These are phyloP conservation scores for Heteropelma amictum DNA, from an alignment of 2,888 invertebrate species.

Conservation along the genomic window DNA sequence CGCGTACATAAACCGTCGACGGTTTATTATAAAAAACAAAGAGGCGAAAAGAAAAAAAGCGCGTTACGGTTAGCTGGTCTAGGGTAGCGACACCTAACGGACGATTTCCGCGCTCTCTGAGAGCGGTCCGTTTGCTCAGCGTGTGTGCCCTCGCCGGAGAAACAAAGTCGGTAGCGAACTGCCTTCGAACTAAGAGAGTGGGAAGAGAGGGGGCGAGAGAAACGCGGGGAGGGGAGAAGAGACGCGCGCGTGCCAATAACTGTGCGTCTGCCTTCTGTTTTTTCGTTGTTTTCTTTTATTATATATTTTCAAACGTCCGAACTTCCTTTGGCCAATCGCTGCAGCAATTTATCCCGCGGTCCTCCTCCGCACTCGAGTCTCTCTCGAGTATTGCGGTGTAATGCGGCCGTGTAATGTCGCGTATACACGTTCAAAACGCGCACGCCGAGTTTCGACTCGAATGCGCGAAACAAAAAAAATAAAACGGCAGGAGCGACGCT, in stretches of 20 bases:
- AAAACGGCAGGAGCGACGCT: slow-evolving; percentile 6
- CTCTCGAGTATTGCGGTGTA: too few species aligned
- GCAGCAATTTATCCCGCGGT: too few species aligned
- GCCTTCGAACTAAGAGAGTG: neutral
- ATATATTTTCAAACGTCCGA: neutral
- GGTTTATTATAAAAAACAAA: too few species aligned
- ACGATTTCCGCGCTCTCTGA: slow-evolving; percentile 52
- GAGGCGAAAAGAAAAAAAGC: slow-evolving; percentile 5
- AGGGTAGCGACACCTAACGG: slow-evolving; percentile 55
- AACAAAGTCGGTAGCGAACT: neutral
- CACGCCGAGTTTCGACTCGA: too few species aligned
- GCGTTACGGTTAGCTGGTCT: slow-evolving; percentile 53
- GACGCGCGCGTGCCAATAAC: neutral
- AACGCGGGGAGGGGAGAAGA: neutral
- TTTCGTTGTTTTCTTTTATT: slow-evolving; percentile 15
- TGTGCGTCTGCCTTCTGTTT: neutral
- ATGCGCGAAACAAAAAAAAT: too few species aligned
- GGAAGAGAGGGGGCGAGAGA: neutral
- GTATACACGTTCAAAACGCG: too few species aligned
- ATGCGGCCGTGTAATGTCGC: too few species aligned
- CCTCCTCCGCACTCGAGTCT: too few species aligned
- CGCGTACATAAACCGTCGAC: too few species aligned
- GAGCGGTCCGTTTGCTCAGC: slow-evolving; percentile 53
- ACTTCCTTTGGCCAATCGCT: neutral
- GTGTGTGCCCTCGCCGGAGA: neutral